These are phyloP conservation scores for Sebastes vulpes DNA, from an alignment of 2,797 vertebrate species.

Conservation along the genomic window DNA sequence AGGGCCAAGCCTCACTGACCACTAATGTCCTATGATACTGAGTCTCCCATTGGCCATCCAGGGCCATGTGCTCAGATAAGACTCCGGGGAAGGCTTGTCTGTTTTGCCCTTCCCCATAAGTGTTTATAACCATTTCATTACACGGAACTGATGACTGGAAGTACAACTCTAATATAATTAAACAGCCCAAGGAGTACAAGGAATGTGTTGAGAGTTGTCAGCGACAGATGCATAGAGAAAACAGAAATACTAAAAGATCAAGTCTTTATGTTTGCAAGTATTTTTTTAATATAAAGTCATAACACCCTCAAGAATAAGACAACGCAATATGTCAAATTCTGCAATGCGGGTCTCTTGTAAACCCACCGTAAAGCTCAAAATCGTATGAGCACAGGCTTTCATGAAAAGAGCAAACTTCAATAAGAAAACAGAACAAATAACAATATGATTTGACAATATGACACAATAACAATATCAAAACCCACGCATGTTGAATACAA, in stretches of 20 bases:
- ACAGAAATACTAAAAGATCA: background rate
- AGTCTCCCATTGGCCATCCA: slow-evolving; percentile 10
- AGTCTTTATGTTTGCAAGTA: background rate
- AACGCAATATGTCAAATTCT: background rate
- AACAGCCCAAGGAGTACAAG: no score
- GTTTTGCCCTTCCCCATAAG: background rate
- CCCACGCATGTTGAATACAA: background rate
- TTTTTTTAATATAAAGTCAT: background rate
- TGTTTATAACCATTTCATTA: background rate
- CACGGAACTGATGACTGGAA: background rate
- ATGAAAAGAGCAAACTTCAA: background rate
- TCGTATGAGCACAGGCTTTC: background rate
- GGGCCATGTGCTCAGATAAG: background rate
- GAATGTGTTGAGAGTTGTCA: background rate
- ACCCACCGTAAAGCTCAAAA: background rate
- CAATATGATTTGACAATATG: no score
- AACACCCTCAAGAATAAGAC: background rate
- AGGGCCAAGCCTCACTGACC: slow-evolving; percentile 51
- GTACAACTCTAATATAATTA: no score
- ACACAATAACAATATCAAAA: background rate
- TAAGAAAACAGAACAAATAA: background rate
- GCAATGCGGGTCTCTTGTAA: background rate
- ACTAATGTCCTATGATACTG: slow-evolving; percentile 47
- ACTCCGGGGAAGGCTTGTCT: background rate
- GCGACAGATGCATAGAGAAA: background rate